These are phyloP conservation scores for Atethmia centrago DNA, from an alignment of 2,888 invertebrate species.

Conservation along the genomic window DNA sequence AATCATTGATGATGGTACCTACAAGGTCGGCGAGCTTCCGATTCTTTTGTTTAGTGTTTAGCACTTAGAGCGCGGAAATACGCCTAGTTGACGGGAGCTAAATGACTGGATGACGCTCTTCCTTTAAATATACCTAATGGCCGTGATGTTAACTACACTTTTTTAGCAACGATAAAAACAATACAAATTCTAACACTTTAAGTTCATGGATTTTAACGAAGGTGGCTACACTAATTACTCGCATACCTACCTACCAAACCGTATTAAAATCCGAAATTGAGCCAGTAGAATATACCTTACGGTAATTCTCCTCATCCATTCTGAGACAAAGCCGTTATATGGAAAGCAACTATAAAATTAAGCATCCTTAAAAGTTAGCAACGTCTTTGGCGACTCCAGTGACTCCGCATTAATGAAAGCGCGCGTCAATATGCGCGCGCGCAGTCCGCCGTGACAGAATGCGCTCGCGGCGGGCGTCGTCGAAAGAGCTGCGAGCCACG, in stretches of 20 bases:
- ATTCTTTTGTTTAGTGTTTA: constrained; percentile 84
- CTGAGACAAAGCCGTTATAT: constrained; percentile 72
- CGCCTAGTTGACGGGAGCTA: constrained; percentile 87
- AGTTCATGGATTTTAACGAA: constrained; percentile 65
- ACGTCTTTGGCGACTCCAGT: constrained; percentile 78
- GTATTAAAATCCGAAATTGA: constrained; percentile 61
- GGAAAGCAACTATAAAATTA: constrained; percentile 77
- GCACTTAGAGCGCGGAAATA: constrained; percentile 86
- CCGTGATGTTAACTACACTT: constrained; percentile 78
- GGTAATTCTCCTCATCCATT: constrained; percentile 72
- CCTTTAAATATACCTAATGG: constrained; percentile 76
- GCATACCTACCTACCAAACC: constrained; percentile 34
- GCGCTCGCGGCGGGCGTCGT: constrained; percentile 75
- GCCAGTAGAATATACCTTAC: constrained; percentile 66
- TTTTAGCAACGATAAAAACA: constrained; percentile 79
- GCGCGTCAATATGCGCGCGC: constrained; percentile 87
- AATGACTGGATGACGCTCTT: constrained; percentile 85
- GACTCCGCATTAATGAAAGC: constrained; percentile 86
- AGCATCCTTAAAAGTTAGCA: constrained; percentile 77
- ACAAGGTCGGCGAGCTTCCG: constrained; percentile 84
- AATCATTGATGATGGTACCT: constrained; percentile 75
- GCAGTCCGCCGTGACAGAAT: constrained; percentile 88
- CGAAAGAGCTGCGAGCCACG: constrained; percentile 70
- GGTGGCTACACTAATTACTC: constrained; percentile 42
- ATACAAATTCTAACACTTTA: constrained; percentile 74